These are phyloP conservation scores for Asbolus verrucosus DNA, from an alignment of 1,140 invertebrate genomes.

Conservation along the genomic window DNA sequence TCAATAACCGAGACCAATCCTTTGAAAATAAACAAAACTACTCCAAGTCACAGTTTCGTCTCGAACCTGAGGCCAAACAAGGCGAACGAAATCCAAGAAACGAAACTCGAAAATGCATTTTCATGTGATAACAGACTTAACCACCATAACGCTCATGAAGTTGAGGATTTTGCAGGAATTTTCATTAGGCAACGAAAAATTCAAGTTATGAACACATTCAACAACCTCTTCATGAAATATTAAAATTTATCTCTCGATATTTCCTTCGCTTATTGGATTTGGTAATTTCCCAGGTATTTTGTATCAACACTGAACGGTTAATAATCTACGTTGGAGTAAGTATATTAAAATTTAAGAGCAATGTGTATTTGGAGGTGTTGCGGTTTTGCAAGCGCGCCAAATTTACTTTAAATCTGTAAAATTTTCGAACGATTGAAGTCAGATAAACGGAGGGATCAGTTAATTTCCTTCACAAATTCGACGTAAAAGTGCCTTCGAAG, in stretches of 20 bases:
- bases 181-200: background rate
- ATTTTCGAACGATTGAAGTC: background rate
- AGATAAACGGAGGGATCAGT: slow-evolving; percentile 9
- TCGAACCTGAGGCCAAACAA: too few species aligned
- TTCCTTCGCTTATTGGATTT: too few species aligned
- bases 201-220: slow-evolving; percentile 23
- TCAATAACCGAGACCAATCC: too few species aligned
- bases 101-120: too few species aligned
- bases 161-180: background rate
- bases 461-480: slow-evolving; percentile 34
- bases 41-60: too few species aligned
- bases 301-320: too few species aligned
- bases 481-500: slow-evolving; percentile 26
- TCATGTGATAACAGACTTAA: too few species aligned
- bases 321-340: too few species aligned
- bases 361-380: background rate
- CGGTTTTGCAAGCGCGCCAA: slow-evolving; percentile 24
- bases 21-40: too few species aligned
- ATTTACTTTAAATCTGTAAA: slow-evolving; percentile 25
- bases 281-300: too few species aligned
- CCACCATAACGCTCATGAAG: background rate
- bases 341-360: too few species aligned
- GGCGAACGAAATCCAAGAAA: too few species aligned
- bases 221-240: slow-evolving; percentile 19
- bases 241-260: slow-evolving; percentile 4